Conservation (phyloP, 2,797 vertebrate species). For the Synaphobranchus kaupii region DNA sequence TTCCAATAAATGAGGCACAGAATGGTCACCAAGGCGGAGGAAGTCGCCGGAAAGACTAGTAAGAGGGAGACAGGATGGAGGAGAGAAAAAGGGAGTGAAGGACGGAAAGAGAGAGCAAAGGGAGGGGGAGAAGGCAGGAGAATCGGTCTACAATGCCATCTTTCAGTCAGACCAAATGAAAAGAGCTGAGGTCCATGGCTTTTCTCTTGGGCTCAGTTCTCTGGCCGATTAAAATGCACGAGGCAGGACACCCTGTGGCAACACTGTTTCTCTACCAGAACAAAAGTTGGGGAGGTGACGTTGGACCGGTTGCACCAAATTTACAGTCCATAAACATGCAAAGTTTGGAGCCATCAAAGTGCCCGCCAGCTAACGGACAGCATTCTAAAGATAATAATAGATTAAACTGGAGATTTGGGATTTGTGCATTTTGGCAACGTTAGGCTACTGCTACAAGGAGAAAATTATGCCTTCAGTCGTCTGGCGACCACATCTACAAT, state of each 20-base stretch:
- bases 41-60: constrained; percentile 29
- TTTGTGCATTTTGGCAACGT: neutral
- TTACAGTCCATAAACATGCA: constrained; percentile 53
- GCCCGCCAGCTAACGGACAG: constrained; percentile 5
- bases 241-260: constrained; percentile 57
- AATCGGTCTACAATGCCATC: constrained; percentile 71
- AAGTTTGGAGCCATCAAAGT: constrained; percentile 35
- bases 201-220: constrained; percentile 52
- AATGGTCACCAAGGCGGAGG: constrained; percentile 66
- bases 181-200: constrained; percentile 62
- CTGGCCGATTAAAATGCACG: constrained; percentile 67
- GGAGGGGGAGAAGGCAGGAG: constrained; percentile 50
- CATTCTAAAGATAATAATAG: neutral
- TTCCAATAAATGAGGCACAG: constrained; percentile 64
- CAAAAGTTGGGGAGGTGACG: constrained; percentile 57
- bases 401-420: too few species aligned
- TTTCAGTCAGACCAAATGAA: constrained; percentile 69
- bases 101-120: constrained; percentile 31
- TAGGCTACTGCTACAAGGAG: neutral
- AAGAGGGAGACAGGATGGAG: constrained; percentile 56
- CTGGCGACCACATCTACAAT: neutral
- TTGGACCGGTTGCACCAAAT: constrained; percentile 55
- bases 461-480: neutral
- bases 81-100: constrained; percentile 55
- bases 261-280: constrained; percentile 60